A percentile compares a stretch with the other conserved stretches of the same genome.
These are phyloP conservation scores for Cepphus grylle DNA, from an alignment of 2,113 vertebrate species.

Conservation along the genomic window DNA sequence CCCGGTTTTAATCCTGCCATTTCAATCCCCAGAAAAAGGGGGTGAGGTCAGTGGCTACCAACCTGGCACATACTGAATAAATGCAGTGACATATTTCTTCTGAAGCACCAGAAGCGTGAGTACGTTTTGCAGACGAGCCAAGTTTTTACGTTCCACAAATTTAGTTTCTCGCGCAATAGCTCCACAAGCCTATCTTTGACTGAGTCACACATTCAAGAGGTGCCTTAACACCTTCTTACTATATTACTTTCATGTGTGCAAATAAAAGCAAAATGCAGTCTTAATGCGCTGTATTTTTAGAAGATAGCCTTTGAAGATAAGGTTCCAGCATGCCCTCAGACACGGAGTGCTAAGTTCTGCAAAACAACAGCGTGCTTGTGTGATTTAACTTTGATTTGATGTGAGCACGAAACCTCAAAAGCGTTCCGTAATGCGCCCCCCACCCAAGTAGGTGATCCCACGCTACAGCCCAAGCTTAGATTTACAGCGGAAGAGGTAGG, in stretches of 20 bases:
- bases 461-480: background rate
- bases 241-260: background rate
- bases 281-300: background rate
- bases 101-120: background rate
- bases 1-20: background rate
- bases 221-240: background rate
- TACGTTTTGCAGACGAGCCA: fast-evolving
- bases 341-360: fast-evolving
- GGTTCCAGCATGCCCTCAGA: background rate
- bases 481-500: background rate
- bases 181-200: background rate
- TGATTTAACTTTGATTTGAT: background rate
- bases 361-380: background rate
- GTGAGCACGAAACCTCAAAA: fast-evolving
- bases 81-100: fast-evolving
- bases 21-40: background rate
- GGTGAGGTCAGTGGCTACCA: background rate
- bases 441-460: background rate
- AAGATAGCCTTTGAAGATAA: background rate
- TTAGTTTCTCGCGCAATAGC: fast-evolving
- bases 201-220: background rate
- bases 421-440: fast-evolving
- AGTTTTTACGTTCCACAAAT: fast-evolving
- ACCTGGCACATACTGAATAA: fast-evolving
- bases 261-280: background rate